Conservation (phyloP, 2,888 invertebrate species). For the Andrena praecox region DNA sequence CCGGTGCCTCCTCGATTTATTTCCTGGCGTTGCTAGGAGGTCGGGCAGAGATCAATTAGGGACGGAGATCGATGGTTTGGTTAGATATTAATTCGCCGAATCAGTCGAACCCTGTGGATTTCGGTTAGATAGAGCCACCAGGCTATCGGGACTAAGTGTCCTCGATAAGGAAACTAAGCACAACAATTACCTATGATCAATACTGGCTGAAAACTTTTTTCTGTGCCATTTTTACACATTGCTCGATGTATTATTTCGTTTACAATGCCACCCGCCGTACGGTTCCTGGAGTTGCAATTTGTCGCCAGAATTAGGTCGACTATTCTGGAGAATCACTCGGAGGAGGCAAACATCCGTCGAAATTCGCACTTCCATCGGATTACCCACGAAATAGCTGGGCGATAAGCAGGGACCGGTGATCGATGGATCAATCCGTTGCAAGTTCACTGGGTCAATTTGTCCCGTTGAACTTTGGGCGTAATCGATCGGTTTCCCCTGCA, state of each 20-base stretch:
- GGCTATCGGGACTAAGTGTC: background rate
- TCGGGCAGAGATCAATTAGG: constrained; percentile 50
- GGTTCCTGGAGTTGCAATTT: background rate
- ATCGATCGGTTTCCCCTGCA: constrained; percentile 48
- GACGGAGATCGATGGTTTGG: constrained; percentile 50
- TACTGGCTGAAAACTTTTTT: too few relatives aligned
- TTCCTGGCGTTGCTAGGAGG: constrained; percentile 38
- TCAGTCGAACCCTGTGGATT: constrained; percentile 22
- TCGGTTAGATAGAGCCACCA: background rate
- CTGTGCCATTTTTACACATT: too few relatives aligned
- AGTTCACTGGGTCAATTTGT: constrained; percentile 39
- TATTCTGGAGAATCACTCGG: background rate
- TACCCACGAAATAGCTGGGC: background rate
- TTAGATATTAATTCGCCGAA: constrained; percentile 46
- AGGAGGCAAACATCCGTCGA: background rate
- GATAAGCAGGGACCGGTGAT: constrained; percentile 3
- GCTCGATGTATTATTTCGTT: background rate
- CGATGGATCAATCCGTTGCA: constrained; percentile 22
- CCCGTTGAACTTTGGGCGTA: constrained; percentile 33
- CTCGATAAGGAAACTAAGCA: background rate
- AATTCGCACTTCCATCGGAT: constrained; percentile 1
- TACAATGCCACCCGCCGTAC: background rate
- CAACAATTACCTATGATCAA: too few relatives aligned
- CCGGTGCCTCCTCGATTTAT: constrained; percentile 59
- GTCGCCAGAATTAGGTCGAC: background rate